Percentiles rank a stretch among this genome's conserved stretches.
These are phyloP conservation scores for Idaea aversata DNA, from an alignment of 2,888 invertebrate species.

Conservation along the genomic window DNA sequence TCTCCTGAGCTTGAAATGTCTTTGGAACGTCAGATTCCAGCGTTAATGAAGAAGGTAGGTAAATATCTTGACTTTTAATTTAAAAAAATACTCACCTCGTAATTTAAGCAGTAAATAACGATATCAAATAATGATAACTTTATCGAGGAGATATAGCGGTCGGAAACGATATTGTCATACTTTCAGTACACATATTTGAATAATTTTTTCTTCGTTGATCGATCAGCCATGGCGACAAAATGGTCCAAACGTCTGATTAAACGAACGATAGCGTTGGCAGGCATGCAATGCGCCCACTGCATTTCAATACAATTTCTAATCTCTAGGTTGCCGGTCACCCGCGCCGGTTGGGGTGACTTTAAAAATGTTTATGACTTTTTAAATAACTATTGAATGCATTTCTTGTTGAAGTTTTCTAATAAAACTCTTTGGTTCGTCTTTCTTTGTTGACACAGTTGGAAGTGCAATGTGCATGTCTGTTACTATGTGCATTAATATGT, in stretches of 20 bases:
- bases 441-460: background rate
- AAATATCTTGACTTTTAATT: slow-evolving; percentile 9
- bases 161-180: background rate
- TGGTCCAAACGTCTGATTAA: background rate
- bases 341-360: background rate
- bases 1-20: slow-evolving; percentile 69
- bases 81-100: background rate
- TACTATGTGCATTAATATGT: background rate
- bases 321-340: background rate
- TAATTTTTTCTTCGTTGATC: background rate
- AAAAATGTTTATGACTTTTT: background rate
- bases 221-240: background rate
- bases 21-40: slow-evolving; percentile 69
- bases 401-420: background rate
- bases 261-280: background rate
- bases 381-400: background rate
- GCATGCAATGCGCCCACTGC: background rate
- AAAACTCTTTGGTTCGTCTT: background rate
- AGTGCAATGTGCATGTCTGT: background rate
- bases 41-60: slow-evolving; percentile 69
- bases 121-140: background rate
- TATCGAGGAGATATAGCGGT: background rate
- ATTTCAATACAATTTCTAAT: background rate
- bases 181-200: background rate
- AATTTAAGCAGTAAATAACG: background rate